phyloP scores from a whole-genome alignment of 2,797 vertebrate genomes.

The Gymnoscopelus braueri region DNA sequence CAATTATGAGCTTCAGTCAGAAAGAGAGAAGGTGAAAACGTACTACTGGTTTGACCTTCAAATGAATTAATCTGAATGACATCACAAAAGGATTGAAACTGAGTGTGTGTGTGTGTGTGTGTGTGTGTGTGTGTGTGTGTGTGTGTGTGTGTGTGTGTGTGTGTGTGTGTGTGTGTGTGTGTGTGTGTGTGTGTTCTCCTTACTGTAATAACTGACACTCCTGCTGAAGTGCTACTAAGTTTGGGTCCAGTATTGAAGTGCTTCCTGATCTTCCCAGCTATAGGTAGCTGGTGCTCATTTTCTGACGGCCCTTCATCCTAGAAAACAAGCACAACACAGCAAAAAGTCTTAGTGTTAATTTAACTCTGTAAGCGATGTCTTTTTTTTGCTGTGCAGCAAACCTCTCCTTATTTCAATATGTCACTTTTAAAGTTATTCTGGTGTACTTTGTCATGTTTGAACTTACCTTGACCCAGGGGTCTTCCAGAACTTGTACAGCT shows the following conservation, averaged over 20 bases:
- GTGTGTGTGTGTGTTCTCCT: constrained; percentile 62
- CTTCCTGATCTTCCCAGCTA: constrained; percentile 97
- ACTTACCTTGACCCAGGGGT: constrained; percentile 97
- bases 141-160: neutral
- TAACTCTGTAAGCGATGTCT: neutral
- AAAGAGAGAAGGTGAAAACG: too few species aligned
- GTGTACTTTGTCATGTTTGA: neutral
- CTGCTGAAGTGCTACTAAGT: constrained; percentile 89
- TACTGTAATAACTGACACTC: constrained; percentile 97
- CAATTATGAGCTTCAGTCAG: too few species aligned
- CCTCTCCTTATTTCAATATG: too few species aligned
- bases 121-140: too few species aligned
- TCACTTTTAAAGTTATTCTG: neutral
- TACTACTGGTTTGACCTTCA: too few species aligned
- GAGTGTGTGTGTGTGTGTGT: too few species aligned
- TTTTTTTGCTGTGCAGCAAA: too few species aligned
- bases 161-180: constrained; percentile 11
- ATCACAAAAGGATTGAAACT: too few species aligned
- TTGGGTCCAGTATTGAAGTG: constrained; percentile 95
- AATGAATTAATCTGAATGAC: too few species aligned
- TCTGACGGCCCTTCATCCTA: constrained; percentile 92
- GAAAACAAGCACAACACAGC: constrained; percentile 29
- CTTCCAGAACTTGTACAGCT: constrained; percentile 92
- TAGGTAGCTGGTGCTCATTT: constrained; percentile 92
- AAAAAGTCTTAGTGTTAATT: constrained; percentile 10